Evolutionary conservation across 2,113 vertebrate genomes (phyloP).

Genomic region (Thamnaconus septentrionalis): DNA sequence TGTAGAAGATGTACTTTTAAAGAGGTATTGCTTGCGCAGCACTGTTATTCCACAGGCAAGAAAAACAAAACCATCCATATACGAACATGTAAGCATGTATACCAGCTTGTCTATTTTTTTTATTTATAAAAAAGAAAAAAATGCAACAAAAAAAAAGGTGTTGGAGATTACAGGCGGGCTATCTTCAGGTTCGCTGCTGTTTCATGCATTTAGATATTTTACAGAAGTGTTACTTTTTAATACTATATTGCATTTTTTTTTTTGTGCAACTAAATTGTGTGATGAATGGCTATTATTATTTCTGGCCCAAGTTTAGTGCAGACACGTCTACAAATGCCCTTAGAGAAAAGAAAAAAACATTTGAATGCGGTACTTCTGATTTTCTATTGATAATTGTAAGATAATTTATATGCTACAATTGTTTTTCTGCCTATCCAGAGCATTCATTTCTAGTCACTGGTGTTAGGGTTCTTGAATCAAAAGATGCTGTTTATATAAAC

Average conservation of each 20-base stretch:
- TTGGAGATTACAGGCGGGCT: slow-evolving; percentile 60
- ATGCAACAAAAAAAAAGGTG: slow-evolving; percentile 63
- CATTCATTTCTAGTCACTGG: slow-evolving; percentile 68
- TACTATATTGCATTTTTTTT: slow-evolving; percentile 47
- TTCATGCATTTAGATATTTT: slow-evolving; percentile 69
- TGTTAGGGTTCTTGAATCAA: slow-evolving; percentile 75
- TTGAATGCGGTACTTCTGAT: slow-evolving; percentile 70
- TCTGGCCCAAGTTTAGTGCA: slow-evolving; percentile 39
- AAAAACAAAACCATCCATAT: slow-evolving; percentile 55
- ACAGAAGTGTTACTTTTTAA: slow-evolving; percentile 72
- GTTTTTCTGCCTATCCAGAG: slow-evolving; percentile 65
- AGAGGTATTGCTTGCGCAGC: slow-evolving; percentile 66
- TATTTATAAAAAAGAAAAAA: slow-evolving; percentile 66
- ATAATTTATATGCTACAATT: slow-evolving; percentile 71
- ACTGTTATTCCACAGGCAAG: slow-evolving; percentile 67
- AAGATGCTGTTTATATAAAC: slow-evolving; percentile 75
- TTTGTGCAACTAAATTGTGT: slow-evolving; percentile 51
- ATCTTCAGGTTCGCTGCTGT: slow-evolving; percentile 59
- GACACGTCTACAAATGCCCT: slow-evolving; percentile 43
- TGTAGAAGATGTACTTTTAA: slow-evolving; percentile 67
- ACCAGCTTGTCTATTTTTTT: slow-evolving; percentile 67
- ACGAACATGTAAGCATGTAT: slow-evolving; percentile 67
- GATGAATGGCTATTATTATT: slow-evolving; percentile 45
- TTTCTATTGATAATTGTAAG: slow-evolving; percentile 70
- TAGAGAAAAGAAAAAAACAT: slow-evolving; percentile 36